phyloP scores from a whole-genome alignment of 2,888 invertebrate genomes.

The Eupithecia abbreviata region DNA sequence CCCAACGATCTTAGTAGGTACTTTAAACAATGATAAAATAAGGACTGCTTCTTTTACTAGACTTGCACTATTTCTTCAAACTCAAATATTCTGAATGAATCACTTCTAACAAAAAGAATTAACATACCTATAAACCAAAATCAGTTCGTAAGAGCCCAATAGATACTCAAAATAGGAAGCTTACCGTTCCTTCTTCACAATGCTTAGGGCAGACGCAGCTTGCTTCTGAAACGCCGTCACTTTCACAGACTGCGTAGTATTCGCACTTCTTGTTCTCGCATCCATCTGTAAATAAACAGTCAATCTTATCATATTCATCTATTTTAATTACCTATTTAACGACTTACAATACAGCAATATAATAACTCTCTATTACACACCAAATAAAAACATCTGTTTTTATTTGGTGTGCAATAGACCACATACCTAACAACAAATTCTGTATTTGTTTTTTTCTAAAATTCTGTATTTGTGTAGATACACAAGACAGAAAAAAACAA shows the following conservation, averaged over 20 bases:
- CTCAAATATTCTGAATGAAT: too few relatives aligned
- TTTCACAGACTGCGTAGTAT: slow-evolving; percentile 90
- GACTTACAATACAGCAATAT: too few relatives aligned
- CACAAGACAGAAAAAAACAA: too few relatives aligned
- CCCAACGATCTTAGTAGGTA: neutral
- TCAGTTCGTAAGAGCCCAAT: neutral
- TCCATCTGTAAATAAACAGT: slow-evolving; percentile 83
- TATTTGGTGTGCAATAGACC: too few relatives aligned
- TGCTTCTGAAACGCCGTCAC: slow-evolving; percentile 83
- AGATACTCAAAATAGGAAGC: slow-evolving; percentile 40
- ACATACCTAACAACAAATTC: too few relatives aligned
- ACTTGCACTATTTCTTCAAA: too few relatives aligned
- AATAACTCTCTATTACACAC: too few relatives aligned
- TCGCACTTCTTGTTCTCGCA: slow-evolving; percentile 92
- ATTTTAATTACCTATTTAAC: too few relatives aligned
- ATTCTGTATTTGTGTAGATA: too few relatives aligned
- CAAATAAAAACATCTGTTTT: too few relatives aligned
- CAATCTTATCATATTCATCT: neutral
- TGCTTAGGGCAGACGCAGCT: slow-evolving; percentile 86
- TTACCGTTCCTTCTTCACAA: slow-evolving; percentile 82
- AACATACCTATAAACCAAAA: neutral
- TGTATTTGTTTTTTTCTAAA: too few relatives aligned
- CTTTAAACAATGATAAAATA: neutral
- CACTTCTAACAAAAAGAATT: neutral
- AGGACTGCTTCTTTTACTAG: too few relatives aligned